A percentile compares a stretch with the other conserved stretches of the same genome.
Evolutionary conservation across 2,113 vertebrate species (phyloP).

Genomic region (Asarcornis scutulata): DNA sequence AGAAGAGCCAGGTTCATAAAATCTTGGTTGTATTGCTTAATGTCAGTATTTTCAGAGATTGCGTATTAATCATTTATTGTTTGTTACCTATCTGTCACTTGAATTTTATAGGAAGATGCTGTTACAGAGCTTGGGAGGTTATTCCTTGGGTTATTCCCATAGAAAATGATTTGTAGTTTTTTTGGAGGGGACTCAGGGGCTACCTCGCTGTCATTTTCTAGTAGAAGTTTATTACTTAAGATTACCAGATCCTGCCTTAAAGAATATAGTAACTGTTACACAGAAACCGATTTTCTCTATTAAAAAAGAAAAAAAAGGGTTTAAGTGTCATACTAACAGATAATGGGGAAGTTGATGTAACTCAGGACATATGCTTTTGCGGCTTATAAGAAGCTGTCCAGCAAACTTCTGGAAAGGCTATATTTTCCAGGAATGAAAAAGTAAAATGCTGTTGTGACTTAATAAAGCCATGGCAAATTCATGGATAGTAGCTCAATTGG

Average conservation of each 20-base stretch:
- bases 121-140: not conserved
- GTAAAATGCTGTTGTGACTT: not conserved
- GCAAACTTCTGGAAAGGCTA: not conserved
- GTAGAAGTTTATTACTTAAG: not conserved
- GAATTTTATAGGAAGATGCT: not conserved
- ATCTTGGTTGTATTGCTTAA: not conserved
- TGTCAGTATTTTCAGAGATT: not conserved
- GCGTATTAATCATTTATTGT: not conserved
- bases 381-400: not conserved
- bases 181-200: not conserved
- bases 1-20: not conserved
- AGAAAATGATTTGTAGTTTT: not conserved
- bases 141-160: not conserved
- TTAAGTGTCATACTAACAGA: not conserved
- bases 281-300: not conserved
- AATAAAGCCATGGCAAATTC: not conserved
- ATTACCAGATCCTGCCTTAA: not conserved
- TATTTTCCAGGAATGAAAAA: not conserved
- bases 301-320: not conserved
- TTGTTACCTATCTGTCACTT: not conserved
- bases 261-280: not conserved
- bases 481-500: not conserved
- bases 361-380: not conserved
- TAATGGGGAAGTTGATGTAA: not conserved
- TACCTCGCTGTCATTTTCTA: not conserved